Evolutionary conservation across 2,113 vertebrate species (phyloP).

Genomic region (Eudyptes chrysolophus): DNA sequence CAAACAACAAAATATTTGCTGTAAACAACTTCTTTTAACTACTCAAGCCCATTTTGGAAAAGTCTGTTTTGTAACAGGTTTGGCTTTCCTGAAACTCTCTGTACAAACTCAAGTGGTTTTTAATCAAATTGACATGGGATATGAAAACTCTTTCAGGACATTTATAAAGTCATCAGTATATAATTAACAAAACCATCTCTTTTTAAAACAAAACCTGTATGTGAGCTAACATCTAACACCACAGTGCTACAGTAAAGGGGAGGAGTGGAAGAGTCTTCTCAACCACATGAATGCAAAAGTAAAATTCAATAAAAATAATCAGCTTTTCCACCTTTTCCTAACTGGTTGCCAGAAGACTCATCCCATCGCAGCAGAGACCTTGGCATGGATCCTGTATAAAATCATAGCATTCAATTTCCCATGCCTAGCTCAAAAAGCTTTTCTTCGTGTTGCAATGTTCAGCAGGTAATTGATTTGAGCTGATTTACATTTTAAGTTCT

Average conservation of each 20-base stretch:
- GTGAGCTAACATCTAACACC: background rate
- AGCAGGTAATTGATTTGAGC: background rate
- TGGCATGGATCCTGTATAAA: background rate
- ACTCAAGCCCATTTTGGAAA: background rate
- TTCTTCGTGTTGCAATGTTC: slow-evolving; percentile 1
- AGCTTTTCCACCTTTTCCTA: background rate
- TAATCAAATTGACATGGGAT: background rate
- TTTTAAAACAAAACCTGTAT: background rate
- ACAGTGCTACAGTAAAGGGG: background rate
- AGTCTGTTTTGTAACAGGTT: background rate
- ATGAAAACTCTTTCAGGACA: background rate
- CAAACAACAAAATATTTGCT: background rate
- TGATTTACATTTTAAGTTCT: background rate
- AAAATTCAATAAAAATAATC: slow-evolving; percentile 3
- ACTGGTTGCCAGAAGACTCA: background rate
- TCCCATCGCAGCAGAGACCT: background rate
- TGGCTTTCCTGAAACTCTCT: background rate
- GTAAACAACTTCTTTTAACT: background rate
- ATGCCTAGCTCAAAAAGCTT: background rate
- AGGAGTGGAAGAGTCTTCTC: background rate
- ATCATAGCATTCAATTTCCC: background rate
- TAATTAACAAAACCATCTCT: background rate
- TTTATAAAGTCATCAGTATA: background rate
- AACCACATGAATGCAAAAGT: background rate
- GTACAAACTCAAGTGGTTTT: background rate